Conservation (phyloP, 2,888 invertebrate species). For the Himalopsyche anomala region DNA sequence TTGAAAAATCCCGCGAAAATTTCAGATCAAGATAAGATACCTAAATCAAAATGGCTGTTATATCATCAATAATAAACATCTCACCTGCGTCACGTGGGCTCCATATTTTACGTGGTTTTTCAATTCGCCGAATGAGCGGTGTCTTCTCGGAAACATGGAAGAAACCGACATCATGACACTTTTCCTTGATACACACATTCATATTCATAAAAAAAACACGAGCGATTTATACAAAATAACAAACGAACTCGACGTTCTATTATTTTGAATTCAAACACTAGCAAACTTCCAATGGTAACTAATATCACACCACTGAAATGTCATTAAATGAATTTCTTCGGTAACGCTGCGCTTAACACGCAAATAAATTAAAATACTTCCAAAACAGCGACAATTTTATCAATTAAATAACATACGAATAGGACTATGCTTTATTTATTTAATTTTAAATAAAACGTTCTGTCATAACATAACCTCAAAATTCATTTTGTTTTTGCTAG, state of each 20-base stretch:
- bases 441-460: too few species aligned
- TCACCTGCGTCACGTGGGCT: constrained; percentile 11
- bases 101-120: background rate
- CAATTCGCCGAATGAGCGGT: constrained; percentile 11
- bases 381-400: too few species aligned
- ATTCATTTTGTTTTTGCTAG: background rate
- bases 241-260: background rate
- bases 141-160: constrained; percentile 18
- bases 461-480: constrained; percentile 34
- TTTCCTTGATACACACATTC: constrained; percentile 49
- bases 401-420: too few species aligned
- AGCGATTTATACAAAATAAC: background rate
- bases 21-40: background rate
- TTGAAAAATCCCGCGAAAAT: background rate
- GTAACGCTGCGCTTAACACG: too few species aligned
- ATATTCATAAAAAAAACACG: constrained; percentile 43
- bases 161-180: constrained; percentile 23
- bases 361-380: too few species aligned
- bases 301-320: background rate
- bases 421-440: too few species aligned
- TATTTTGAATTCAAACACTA: background rate
- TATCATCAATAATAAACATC: background rate
- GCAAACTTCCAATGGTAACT: background rate
- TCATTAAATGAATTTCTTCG: background rate
- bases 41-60: constrained; percentile 19